Evolutionary conservation across 1,140 invertebrate species (phyloP), one percentile per base, ranked within the genome.

Genomic region (Orius insidiosus): DNA sequence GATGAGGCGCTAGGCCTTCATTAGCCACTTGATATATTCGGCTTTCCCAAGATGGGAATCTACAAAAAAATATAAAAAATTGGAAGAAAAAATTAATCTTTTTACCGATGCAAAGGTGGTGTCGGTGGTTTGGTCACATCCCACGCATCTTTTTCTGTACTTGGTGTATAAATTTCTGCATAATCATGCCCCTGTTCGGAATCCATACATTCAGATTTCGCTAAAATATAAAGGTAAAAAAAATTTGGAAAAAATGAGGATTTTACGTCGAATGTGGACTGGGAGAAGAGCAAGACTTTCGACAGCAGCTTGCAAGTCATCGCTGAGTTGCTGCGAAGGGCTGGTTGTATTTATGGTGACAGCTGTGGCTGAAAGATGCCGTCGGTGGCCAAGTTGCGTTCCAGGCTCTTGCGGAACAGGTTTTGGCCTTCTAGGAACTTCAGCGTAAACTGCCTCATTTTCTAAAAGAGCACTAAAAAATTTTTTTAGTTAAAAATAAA

Each of bases 91-190:
- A n/a, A 36, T 36, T 36, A 36, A 36, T n/a, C n/a, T 4, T 11
- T 15, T n/a, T 47, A 51, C 49, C 49, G 47, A 58, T 93, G 87
- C 34, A 93, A 59, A 0, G 88, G 88, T 14, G 87, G 87, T 1
- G 87, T 92, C 0, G 88, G 88, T 1, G 86, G 83, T 52, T 80
- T 69, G 3, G 66, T 9, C 42, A 51, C 53, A 14, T 56, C 55
- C 56, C 55, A 56, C 1, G 45, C 49, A 65, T 66, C 54, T 66
- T 67, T 69, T 64, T 88, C 85, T 58, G 82, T 75, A 54, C 80
- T 86, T 0, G 86, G 86, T n/a, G 85, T 92, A 56, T 90, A 90
- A 49, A 92, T 90, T 63, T 93, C 86, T 5, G 85, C 85, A 59
- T 90, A 92, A 60, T 90, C 86, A 58, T 90, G 85, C 2, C 79